These are phyloP conservation scores for Darevskia mixta DNA, from an alignment of 2,797 vertebrate genomes.

Conservation along the genomic window DNA sequence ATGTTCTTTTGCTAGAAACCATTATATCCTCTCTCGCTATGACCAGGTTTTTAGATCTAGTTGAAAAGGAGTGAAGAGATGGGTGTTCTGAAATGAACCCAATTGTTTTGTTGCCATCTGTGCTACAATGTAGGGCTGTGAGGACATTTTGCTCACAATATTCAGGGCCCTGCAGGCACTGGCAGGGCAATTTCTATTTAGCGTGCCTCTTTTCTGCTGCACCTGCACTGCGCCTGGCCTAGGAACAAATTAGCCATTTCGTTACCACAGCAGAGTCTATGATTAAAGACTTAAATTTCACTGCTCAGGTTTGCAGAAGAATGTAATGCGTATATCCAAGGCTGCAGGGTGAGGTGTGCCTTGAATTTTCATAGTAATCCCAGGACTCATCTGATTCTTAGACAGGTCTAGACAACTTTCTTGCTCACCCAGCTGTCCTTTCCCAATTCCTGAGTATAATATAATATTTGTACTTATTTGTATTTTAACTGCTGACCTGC, in stretches of 20 bases:
- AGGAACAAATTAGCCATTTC: constrained; percentile 18
- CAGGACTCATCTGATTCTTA: not conserved
- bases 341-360: not conserved
- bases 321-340: not conserved
- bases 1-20: not conserved
- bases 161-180: not conserved
- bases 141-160: constrained; percentile 3
- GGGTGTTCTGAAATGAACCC: not conserved
- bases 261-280: not conserved
- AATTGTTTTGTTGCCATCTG: constrained; percentile 1
- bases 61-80: not conserved
- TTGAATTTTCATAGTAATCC: not conserved
- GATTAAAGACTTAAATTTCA: not conserved
- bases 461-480: not conserved
- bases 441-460: not conserved
- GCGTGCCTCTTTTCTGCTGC: not conserved
- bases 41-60: constrained; percentile 9
- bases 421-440: not conserved
- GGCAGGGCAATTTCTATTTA: not conserved
- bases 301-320: not conserved
- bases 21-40: not conserved
- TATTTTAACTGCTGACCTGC: not conserved
- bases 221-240: not conserved
- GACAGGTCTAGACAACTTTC: not conserved
- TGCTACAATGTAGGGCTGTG: not conserved